Evolutionary conservation across 1,140 invertebrate species (phyloP), one percentile per base, ranked within the genome.

Genomic region (Zaprionus gabonicus): DNA sequence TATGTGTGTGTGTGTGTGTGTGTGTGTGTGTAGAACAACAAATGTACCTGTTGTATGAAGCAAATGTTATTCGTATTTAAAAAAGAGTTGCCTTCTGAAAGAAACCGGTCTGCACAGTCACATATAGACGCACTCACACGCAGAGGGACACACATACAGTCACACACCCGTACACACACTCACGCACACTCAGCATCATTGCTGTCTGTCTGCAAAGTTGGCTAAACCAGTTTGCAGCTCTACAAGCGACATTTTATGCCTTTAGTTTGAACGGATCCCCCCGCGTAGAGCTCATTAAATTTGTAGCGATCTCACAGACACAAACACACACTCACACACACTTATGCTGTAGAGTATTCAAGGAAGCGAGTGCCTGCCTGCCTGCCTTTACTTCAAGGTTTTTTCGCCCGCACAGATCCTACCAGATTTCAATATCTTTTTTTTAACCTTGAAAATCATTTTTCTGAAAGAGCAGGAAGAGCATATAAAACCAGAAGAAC

Each of bases 1-100:
- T 25, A 20, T 23, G 23, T 53, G 34, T 65, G 25, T 38, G 28
- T 31, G 7, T 28, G 0, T 28, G 1, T 31, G 7, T 49, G 1
- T 46, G n/a, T 66, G 17, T 69, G 17, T 57, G 25, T 44, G 12
- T 38, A 53, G 53, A 56, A 78, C 70, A 77, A 74, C 66, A 75
- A 78, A 70, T 78, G 76, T 78, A 73, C 74, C 71, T 75, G 76
- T 81, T 81, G 76, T 78, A 63, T 66, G 70, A 27, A 53, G 62
- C 71, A 76, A 76, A 72, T 76, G 63, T 76, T 76, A 72, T 76
- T 72, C 74, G 72, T 72, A 70, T 63, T 63, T 74, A 55, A 71
- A 62, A 62, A 46, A 46, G 36, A 64, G 68, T 65, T 71, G 73
- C 51, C 72, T 75, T 46, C 71, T 73, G 25, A 60, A 71, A 57